Conservation (phyloP, 2,797 vertebrate genomes). For the Iguana delicatissima region DNA sequence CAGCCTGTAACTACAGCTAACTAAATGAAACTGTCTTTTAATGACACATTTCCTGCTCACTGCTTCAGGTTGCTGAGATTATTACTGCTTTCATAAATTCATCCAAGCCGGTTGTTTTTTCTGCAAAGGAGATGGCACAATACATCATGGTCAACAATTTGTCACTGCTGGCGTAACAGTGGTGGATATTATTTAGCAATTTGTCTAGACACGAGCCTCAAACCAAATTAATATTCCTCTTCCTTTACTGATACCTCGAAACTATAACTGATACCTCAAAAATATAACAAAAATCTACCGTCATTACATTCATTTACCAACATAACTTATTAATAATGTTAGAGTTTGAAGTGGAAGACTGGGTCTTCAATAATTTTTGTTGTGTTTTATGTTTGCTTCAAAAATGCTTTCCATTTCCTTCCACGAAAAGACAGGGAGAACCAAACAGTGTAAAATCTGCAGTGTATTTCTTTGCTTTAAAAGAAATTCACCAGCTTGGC, state of each 20-base stretch:
- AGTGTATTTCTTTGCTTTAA: not conserved
- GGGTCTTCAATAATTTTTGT: not conserved
- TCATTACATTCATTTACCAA: not conserved
- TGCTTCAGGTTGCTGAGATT: not conserved
- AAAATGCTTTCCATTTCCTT: not conserved
- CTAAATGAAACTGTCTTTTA: not conserved
- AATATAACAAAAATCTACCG: not conserved
- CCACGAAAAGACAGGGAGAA: not conserved
- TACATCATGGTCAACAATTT: not conserved
- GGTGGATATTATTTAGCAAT: not conserved
- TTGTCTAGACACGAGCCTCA: not conserved
- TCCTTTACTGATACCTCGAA: not conserved
- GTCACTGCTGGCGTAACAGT: not conserved
- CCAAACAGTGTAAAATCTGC: not conserved
- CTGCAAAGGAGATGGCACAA: not conserved
- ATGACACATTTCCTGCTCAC: not conserved
- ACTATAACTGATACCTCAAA: not conserved
- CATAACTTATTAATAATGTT: not conserved
- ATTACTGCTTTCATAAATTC: not conserved
- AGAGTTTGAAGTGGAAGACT: not conserved
- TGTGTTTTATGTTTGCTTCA: too few species aligned
- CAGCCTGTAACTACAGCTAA: not conserved
- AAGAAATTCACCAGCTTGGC: too few species aligned
- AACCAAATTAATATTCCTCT: not conserved
- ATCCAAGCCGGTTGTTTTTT: not conserved